Evolutionary conservation across 2,888 invertebrate species (phyloP).

Genomic region (Drosophila phalerata): DNA sequence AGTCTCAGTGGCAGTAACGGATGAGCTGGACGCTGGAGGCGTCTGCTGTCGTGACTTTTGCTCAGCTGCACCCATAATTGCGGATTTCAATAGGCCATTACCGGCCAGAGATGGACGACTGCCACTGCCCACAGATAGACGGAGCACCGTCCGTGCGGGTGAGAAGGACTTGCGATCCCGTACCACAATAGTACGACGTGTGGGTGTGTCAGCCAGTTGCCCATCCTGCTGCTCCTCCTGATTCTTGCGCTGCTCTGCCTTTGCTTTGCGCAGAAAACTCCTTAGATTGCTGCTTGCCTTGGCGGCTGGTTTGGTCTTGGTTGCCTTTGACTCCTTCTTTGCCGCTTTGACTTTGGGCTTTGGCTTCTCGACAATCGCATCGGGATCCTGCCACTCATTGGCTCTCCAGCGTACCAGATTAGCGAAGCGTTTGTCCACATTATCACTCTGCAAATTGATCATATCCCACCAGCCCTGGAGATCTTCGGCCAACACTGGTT

Average conservation of each 20-base stretch:
- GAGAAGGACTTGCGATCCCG: slow-evolving; percentile 65
- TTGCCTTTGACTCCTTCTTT: slow-evolving; percentile 48
- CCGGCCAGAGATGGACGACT: slow-evolving; percentile 26
- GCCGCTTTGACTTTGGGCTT: slow-evolving; percentile 26
- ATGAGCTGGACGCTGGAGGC: neutral
- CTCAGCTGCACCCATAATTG: slow-evolving; percentile 54
- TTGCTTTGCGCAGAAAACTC: slow-evolving; percentile 20
- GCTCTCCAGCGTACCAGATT: slow-evolving; percentile 78
- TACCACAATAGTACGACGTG: slow-evolving; percentile 52
- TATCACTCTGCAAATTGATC: slow-evolving; percentile 86
- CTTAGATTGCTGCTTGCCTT: slow-evolving; percentile 14
- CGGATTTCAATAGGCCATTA: slow-evolving; percentile 53
- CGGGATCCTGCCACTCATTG: slow-evolving; percentile 83
- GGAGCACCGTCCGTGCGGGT: slow-evolving; percentile 60
- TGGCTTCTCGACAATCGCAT: slow-evolving; percentile 36
- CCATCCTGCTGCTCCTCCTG: neutral
- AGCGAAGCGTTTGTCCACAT: slow-evolving; percentile 82
- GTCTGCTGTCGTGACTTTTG: slow-evolving; percentile 26
- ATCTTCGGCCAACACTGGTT: slow-evolving; percentile 87
- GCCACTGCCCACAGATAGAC: slow-evolving; percentile 23
- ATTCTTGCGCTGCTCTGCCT: slow-evolving; percentile 8
- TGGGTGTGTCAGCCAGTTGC: slow-evolving; percentile 5
- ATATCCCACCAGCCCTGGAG: slow-evolving; percentile 90
- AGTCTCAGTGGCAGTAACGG: neutral
- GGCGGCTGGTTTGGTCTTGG: slow-evolving; percentile 59